Conservation (phyloP, 2,797 vertebrate genomes). For the Picus viridis region DNA sequence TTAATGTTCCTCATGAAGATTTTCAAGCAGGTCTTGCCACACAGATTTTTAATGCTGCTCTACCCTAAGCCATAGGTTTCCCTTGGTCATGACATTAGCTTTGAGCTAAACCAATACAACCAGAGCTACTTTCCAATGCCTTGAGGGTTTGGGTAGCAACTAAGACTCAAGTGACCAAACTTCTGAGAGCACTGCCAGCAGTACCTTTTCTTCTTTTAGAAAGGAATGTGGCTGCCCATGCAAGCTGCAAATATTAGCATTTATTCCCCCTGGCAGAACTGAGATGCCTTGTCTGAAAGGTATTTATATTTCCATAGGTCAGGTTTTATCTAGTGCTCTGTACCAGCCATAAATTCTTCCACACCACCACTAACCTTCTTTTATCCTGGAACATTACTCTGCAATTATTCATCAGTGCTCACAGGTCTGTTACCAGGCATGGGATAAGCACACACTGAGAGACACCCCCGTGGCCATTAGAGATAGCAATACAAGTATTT, state of each 20-base stretch:
- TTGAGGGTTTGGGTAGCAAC: not conserved
- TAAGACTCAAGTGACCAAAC: not conserved
- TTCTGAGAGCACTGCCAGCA: not conserved
- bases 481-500: not conserved
- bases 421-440: not conserved
- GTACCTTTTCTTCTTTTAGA: not conserved
- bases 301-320: slow-evolving; percentile 37
- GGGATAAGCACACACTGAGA: not conserved
- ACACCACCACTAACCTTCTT: not conserved
- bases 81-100: not conserved
- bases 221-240: not conserved
- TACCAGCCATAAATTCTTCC: slow-evolving; percentile 18
- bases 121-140: not conserved
- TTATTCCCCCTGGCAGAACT: not conserved
- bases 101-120: not conserved
- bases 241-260: slow-evolving; percentile 13
- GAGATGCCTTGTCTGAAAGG: slow-evolving; percentile 2
- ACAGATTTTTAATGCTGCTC: not conserved
- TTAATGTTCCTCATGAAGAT: not conserved
- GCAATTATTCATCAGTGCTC: not conserved
- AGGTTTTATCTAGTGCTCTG: slow-evolving; percentile 4
- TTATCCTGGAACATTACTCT: not conserved
- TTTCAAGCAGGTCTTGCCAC: not conserved
- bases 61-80: not conserved
- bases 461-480: not conserved